Evolutionary conservation across 2,888 invertebrate species (phyloP).

Genomic region (Cybosia mesomella): DNA sequence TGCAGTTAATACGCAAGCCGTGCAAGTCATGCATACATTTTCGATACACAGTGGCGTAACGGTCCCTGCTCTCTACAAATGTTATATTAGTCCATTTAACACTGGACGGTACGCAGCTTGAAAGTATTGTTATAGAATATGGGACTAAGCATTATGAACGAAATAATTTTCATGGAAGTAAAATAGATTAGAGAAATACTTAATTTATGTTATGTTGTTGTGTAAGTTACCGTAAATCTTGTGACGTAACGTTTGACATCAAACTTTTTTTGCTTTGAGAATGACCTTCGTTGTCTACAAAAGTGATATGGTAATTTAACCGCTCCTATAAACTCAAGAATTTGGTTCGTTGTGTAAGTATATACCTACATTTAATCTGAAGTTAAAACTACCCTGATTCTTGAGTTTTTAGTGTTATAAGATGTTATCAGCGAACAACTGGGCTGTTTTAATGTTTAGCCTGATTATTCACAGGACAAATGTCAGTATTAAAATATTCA

Average conservation of each 20-base stretch:
- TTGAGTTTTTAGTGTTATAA: conserved; percentile 15
- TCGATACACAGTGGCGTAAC: too few relatives aligned
- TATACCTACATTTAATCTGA: background rate
- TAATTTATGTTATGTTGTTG: background rate
- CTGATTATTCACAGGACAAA: conserved; percentile 18
- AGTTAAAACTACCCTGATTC: background rate
- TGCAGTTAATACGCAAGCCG: too few relatives aligned
- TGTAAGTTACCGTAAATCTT: background rate
- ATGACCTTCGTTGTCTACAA: background rate
- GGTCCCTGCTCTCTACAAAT: background rate
- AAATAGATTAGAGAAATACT: too few relatives aligned
- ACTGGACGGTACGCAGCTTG: background rate
- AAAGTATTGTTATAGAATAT: conserved; percentile 16
- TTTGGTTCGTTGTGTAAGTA: conserved; percentile 8
- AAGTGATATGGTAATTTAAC: background rate
- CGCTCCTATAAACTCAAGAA: background rate
- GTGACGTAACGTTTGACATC: background rate
- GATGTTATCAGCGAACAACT: conserved; percentile 16
- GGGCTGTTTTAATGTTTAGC: conserved; percentile 5
- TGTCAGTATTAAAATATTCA: conserved; percentile 60
- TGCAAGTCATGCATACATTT: too few relatives aligned
- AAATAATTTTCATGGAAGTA: background rate
- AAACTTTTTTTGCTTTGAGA: background rate
- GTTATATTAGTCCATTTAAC: background rate
- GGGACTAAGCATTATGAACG: conserved; percentile 7